A percentile compares a stretch with the other conserved stretches of the same genome.
Conservation (phyloP, 2,888 invertebrate genomes). For the Iphiclides podalirius region DNA sequence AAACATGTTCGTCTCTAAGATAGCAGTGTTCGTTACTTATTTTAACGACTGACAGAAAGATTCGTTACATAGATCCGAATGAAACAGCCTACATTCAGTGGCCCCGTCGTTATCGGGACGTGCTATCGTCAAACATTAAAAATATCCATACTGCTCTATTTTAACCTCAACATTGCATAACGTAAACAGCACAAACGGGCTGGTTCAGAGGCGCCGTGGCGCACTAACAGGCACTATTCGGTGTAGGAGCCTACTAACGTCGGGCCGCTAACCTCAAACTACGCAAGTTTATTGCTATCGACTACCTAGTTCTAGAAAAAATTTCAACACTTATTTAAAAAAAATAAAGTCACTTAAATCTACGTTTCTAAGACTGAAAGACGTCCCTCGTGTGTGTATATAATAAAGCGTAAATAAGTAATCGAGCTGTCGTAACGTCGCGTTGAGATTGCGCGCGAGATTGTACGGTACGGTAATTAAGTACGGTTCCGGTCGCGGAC, state of each 20-base stretch:
- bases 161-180: slow-evolving; percentile 22
- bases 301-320: slow-evolving; percentile 56
- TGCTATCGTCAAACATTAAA: slow-evolving; percentile 40
- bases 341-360: slow-evolving; percentile 35
- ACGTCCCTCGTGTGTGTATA: slow-evolving; percentile 31
- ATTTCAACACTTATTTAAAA: slow-evolving; percentile 58
- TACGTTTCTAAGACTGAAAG: slow-evolving; percentile 47
- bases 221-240: slow-evolving; percentile 54
- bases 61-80: slow-evolving; percentile 21
- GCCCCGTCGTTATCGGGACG: slow-evolving; percentile 43
- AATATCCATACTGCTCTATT: slow-evolving; percentile 33
- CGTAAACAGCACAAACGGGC: slow-evolving; percentile 17
- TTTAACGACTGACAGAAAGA: slow-evolving; percentile 37
- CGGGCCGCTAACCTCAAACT: slow-evolving; percentile 43
- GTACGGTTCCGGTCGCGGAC: slow-evolving; percentile 43
- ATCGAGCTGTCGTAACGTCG: slow-evolving; percentile 38
- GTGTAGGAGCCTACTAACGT: slow-evolving; percentile 44
- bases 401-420: slow-evolving; percentile 35
- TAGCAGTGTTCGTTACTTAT: slow-evolving; percentile 50
- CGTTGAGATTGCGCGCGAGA: slow-evolving; percentile 36
- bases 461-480: slow-evolving; percentile 39
- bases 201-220: too few species aligned
- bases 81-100: slow-evolving; percentile 29
- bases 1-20: slow-evolving; percentile 57
- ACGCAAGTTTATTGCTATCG: slow-evolving; percentile 56